phyloP scores from a whole-genome alignment of 2,113 vertebrate species.

The Orycteropus afer region DNA sequence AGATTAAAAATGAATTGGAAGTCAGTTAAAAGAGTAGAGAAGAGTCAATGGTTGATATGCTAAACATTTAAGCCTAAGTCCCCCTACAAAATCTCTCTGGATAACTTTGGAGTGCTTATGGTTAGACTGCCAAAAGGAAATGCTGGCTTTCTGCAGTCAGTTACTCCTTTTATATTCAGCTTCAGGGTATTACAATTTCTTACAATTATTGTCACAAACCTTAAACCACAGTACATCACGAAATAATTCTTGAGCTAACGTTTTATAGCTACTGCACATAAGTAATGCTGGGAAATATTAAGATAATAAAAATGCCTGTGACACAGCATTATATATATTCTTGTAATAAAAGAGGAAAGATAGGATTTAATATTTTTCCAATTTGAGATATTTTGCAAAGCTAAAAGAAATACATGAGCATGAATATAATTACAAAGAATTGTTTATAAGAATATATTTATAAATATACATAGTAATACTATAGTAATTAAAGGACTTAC shows the following conservation, averaged over 20 bases:
- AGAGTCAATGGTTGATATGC: background rate
- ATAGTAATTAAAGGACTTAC: background rate
- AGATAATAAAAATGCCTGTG: conserved; percentile 28
- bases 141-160: background rate
- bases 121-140: background rate
- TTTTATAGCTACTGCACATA: background rate
- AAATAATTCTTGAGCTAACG: background rate
- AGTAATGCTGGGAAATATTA: background rate
- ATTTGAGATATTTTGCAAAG: background rate
- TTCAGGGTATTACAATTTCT: background rate
- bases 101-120: background rate
- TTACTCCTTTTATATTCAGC: background rate
- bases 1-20: background rate
- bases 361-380: background rate
- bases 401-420: background rate
- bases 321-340: background rate
- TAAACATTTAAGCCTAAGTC: background rate
- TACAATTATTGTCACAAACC: background rate
- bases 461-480: background rate
- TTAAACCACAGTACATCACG: background rate
- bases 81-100: background rate
- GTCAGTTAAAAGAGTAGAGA: background rate
- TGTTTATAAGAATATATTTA: background rate
- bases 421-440: background rate
- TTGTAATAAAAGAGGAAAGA: background rate